Evolutionary conservation across 1,140 invertebrate species (phyloP).

Genomic region (Pogonomyrmex californicus): DNA sequence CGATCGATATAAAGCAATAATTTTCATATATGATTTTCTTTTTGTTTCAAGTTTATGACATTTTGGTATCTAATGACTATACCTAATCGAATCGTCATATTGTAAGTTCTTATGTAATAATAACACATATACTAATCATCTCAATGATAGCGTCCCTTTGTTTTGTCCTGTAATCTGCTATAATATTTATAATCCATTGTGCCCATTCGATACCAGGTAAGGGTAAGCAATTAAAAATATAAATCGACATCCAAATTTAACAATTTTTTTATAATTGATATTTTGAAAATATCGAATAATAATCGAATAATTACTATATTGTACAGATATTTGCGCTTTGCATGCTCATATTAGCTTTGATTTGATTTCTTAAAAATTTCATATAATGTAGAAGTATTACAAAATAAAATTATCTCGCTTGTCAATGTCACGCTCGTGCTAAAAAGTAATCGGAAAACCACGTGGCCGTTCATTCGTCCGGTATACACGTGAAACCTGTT

Average conservation of each 20-base stretch:
- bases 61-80: neutral
- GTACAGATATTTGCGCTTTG: neutral
- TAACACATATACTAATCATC: neutral
- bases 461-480: neutral
- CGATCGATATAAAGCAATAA: neutral
- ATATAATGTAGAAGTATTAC: neutral
- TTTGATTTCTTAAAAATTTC: neutral
- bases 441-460: constrained; percentile 29
- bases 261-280: constrained; percentile 1
- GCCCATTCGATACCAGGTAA: neutral
- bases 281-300: neutral
- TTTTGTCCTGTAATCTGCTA: neutral
- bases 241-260: neutral
- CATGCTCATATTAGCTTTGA: neutral
- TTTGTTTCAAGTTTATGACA: constrained; percentile 59
- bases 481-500: constrained; percentile 72
- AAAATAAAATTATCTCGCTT: neutral
- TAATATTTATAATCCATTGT: neutral
- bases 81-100: neutral
- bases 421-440: neutral
- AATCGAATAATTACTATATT: neutral
- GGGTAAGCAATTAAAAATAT: neutral
- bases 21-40: constrained; percentile 21
- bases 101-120: constrained; percentile 30
- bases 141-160: neutral